Evolutionary conservation across 2,113 vertebrate species (phyloP).

Genomic region (Solenodon paradoxus): DNA sequence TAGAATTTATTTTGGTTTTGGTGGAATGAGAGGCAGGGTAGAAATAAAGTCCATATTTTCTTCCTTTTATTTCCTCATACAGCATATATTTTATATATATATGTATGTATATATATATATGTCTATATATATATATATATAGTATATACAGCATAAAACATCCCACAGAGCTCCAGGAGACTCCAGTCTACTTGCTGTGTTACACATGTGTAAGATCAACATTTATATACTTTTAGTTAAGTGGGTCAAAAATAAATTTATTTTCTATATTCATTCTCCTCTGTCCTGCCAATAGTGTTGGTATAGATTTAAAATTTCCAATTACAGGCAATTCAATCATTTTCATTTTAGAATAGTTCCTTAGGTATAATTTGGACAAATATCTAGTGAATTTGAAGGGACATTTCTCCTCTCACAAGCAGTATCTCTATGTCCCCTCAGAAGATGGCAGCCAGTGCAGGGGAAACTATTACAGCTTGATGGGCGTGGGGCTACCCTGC

Average conservation of each 20-base stretch:
- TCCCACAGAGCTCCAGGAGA: not conserved
- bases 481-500: not conserved
- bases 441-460: not conserved
- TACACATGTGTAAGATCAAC: not conserved
- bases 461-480: no score
- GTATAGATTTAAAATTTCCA: not conserved
- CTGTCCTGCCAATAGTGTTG: not conserved
- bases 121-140: no score
- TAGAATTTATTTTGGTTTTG: constrained; percentile 30
- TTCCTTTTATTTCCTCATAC: not conserved
- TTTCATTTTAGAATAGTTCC: not conserved
- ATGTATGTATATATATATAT: no score
- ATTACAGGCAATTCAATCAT: not conserved
- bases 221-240: not conserved
- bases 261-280: not conserved
- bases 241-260: not conserved
- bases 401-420: not conserved
- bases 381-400: not conserved
- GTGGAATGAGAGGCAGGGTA: not conserved
- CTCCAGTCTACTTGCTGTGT: not conserved
- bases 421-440: not conserved
- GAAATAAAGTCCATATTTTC: not conserved
- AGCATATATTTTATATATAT: not conserved
- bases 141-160: not conserved
- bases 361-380: not conserved